Conservation (phyloP, 2,888 invertebrate genomes). For the Silvanus unidentatus region DNA sequence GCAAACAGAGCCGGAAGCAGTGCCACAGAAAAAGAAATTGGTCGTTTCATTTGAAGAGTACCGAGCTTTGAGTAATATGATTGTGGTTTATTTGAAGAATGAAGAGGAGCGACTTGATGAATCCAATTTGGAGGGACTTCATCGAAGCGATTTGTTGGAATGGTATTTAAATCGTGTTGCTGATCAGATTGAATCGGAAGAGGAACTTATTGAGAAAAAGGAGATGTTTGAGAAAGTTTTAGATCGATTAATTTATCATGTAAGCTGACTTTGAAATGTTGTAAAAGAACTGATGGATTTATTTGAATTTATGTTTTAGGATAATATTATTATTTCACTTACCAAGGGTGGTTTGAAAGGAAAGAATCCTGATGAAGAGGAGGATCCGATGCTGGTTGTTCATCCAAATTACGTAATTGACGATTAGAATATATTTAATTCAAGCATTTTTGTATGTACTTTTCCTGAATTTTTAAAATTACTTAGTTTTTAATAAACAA, state of each 20-base stretch:
- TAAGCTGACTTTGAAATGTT: slow-evolving; percentile 40
- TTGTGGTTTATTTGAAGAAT: slow-evolving; percentile 82
- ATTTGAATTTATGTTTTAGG: slow-evolving; percentile 51
- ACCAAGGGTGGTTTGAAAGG: slow-evolving; percentile 50
- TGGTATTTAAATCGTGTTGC: slow-evolving; percentile 91
- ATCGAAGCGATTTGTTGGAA: slow-evolving; percentile 75
- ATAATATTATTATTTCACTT: slow-evolving; percentile 77
- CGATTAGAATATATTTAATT: slow-evolving; percentile 24
- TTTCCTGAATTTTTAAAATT: not conserved
- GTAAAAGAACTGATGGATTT: slow-evolving; percentile 2
- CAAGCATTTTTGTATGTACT: not conserved
- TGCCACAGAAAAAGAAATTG: slow-evolving; percentile 60
- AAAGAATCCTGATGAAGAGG: slow-evolving; percentile 52
- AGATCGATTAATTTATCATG: slow-evolving; percentile 80
- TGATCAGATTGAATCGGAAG: slow-evolving; percentile 83
- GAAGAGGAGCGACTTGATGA: slow-evolving; percentile 69
- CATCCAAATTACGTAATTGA: slow-evolving; percentile 95
- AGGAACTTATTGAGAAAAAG: slow-evolving; percentile 83
- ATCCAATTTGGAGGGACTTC: slow-evolving; percentile 58
- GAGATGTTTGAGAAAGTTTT: slow-evolving; percentile 89
- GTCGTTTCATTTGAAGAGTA: slow-evolving; percentile 90
- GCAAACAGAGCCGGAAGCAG: slow-evolving; percentile 26
- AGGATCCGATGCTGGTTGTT: slow-evolving; percentile 83
- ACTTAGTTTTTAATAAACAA: no score
- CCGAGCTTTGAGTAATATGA: slow-evolving; percentile 83